Conservation (phyloP, 1,140 invertebrate genomes). For the Temnothorax longispinosus region DNA sequence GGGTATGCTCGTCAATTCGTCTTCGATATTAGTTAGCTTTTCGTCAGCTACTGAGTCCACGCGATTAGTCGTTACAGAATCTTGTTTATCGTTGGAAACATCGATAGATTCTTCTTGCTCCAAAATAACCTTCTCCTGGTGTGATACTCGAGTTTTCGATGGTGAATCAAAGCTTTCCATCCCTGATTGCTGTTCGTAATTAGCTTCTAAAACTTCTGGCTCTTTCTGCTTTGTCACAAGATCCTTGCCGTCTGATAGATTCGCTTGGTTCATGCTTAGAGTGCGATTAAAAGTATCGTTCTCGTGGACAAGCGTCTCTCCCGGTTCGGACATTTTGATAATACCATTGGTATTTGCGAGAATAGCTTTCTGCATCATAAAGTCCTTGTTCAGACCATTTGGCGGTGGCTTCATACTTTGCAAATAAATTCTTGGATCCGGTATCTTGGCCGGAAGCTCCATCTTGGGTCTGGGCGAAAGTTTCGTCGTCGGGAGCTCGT, state of each 20-base stretch:
- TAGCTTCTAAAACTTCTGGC: background rate
- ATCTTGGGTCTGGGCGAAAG: constrained; percentile 77
- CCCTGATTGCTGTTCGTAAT: background rate
- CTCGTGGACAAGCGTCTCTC: constrained; percentile 38
- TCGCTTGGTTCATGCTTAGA: constrained; percentile 78
- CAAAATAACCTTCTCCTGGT: background rate
- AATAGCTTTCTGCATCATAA: constrained; percentile 74
- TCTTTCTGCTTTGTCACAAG: constrained; percentile 21
- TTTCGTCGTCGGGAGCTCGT: constrained; percentile 65
- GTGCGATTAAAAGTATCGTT: constrained; percentile 71
- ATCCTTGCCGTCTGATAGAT: constrained; percentile 69
- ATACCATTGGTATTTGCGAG: constrained; percentile 75
- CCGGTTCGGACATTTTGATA: constrained; percentile 71
- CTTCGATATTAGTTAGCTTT: constrained; percentile 28
- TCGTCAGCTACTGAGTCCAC: constrained; percentile 7
- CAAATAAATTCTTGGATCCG: constrained; percentile 75
- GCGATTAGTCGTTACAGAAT: background rate
- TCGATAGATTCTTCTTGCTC: constrained; percentile 9
- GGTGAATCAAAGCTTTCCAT: background rate
- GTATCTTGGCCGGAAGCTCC: constrained; percentile 80
- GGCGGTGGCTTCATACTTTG: constrained; percentile 74
- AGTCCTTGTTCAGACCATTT: constrained; percentile 78
- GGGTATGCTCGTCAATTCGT: background rate
- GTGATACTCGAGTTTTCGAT: constrained; percentile 17
- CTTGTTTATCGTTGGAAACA: background rate